A percentile compares a stretch with the other conserved stretches of the same genome.
These are phyloP conservation scores for Callimorpha dominula DNA, from an alignment of 2,888 invertebrate species.

Conservation along the genomic window DNA sequence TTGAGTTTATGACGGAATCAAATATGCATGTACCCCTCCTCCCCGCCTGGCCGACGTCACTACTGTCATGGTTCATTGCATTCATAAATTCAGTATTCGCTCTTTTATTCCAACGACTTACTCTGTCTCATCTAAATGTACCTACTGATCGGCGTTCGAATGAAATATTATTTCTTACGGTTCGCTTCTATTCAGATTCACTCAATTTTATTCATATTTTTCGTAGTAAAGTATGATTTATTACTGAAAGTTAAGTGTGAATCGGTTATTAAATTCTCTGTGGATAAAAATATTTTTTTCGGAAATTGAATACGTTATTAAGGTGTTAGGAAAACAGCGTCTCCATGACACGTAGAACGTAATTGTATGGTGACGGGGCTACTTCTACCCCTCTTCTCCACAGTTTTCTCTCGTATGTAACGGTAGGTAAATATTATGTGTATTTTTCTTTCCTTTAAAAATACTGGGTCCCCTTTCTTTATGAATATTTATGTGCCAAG, in stretches of 20 bases:
- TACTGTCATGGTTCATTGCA: slow-evolving; percentile 74
- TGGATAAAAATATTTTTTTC: slow-evolving; percentile 12
- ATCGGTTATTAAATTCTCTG: slow-evolving; percentile 25
- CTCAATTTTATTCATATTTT: slow-evolving; percentile 56
- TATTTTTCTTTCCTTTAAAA: slow-evolving; percentile 45
- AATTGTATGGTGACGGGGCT: slow-evolving; percentile 71
- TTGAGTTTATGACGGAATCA: slow-evolving; percentile 85
- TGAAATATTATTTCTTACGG: slow-evolving; percentile 64
- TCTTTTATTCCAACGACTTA: slow-evolving; percentile 70
- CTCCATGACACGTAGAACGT: slow-evolving; percentile 52
- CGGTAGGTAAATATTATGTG: slow-evolving; percentile 52
- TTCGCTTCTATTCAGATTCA: slow-evolving; percentile 51
- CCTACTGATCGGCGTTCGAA: slow-evolving; percentile 64
- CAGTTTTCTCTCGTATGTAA: slow-evolving; percentile 55
- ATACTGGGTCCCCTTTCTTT: slow-evolving; percentile 41
- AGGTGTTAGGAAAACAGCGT: slow-evolving; percentile 58
- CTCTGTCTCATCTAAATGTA: slow-evolving; percentile 67
- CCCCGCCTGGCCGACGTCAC: slow-evolving; percentile 48
- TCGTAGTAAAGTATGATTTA: slow-evolving; percentile 52
- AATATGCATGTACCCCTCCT: slow-evolving; percentile 77
- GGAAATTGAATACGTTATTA: slow-evolving; percentile 41
- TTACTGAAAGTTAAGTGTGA: slow-evolving; percentile 32
- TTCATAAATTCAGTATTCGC: slow-evolving; percentile 71
- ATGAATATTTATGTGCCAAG: slow-evolving; percentile 49
- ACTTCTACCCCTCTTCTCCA: slow-evolving; percentile 53